phyloP scores from a whole-genome alignment of 2,888 invertebrate species.

The Chouioia cunea region DNA sequence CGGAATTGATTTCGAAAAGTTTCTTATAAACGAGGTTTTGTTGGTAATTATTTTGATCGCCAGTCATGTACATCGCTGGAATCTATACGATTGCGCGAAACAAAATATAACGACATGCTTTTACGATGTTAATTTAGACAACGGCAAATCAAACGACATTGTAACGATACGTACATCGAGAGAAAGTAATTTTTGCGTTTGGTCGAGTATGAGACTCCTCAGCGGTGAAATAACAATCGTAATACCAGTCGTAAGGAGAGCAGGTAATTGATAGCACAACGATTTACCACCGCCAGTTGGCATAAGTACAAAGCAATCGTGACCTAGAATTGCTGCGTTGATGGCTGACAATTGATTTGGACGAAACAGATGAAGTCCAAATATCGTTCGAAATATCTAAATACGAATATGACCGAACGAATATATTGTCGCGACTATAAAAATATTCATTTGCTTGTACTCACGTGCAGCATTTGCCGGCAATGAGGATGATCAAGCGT shows the following conservation, averaged over 20 bases:
- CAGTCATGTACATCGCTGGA: slow-evolving; percentile 86
- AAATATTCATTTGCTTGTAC: slow-evolving; percentile 13
- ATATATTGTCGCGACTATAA: slow-evolving; percentile 15
- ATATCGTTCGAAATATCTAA: slow-evolving; percentile 81
- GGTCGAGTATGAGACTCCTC: slow-evolving; percentile 95
- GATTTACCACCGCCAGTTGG: slow-evolving; percentile 98
- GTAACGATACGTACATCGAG: slow-evolving; percentile 78
- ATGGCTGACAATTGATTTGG: slow-evolving; percentile 95
- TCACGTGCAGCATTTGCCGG: slow-evolving; percentile 73
- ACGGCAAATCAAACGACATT: background rate
- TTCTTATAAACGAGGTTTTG: slow-evolving; percentile 80
- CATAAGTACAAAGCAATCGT: slow-evolving; percentile 97
- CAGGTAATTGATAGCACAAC: slow-evolving; percentile 92
- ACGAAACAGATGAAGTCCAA: slow-evolving; percentile 90
- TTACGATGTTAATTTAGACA: background rate
- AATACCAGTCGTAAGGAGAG: slow-evolving; percentile 86
- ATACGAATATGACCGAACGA: slow-evolving; percentile 47
- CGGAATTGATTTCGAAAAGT: slow-evolving; percentile 76
- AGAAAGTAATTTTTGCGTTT: slow-evolving; percentile 91
- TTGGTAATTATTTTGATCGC: slow-evolving; percentile 77
- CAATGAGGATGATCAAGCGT: slow-evolving; percentile 79
- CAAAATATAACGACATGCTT: too few species aligned
- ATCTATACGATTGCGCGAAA: slow-evolving; percentile 75
- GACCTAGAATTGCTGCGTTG: slow-evolving; percentile 86
- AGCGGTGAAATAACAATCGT: slow-evolving; percentile 96